Conservation (phyloP, 2,113 vertebrate genomes). For the Cyphomyrus discorhynchus region DNA sequence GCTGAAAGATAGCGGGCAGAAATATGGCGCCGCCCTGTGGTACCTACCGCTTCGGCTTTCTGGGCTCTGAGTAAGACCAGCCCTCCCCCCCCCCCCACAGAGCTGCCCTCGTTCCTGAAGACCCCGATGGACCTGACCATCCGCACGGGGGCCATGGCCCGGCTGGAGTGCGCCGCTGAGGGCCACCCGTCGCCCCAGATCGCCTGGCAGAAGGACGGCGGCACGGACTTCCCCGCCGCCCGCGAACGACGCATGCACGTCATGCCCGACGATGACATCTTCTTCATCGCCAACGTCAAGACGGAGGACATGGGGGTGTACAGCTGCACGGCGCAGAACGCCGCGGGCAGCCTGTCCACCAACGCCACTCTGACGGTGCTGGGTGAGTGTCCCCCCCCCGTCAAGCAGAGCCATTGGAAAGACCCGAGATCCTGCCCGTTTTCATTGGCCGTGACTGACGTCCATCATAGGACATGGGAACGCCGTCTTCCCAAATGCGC, state of each 20-base stretch:
- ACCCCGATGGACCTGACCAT: slow-evolving; percentile 81
- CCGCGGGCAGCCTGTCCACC: slow-evolving; percentile 77
- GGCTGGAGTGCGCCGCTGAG: slow-evolving; percentile 81
- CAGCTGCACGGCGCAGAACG: slow-evolving; percentile 92
- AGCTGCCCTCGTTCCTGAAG: slow-evolving; percentile 84
- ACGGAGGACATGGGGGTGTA: slow-evolving; percentile 88
- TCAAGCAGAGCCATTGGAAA: background rate
- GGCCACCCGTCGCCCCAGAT: slow-evolving; percentile 87
- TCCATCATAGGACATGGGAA: background rate
- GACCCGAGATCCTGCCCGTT: background rate
- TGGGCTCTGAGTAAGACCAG: background rate
- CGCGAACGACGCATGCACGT: slow-evolving; percentile 92
- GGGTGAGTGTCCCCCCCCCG: slow-evolving; percentile 55
- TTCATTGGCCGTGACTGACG: background rate
- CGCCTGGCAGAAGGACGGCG: slow-evolving; percentile 96
- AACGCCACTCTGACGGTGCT: slow-evolving; percentile 86
- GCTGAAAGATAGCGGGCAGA: background rate
- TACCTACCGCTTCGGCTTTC: background rate
- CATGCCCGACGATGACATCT: slow-evolving; percentile 93
- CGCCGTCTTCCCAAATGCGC: background rate
- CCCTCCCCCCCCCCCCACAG: slow-evolving; percentile 45
- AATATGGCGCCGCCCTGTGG: background rate
- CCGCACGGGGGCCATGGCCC: slow-evolving; percentile 73
- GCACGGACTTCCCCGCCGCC: slow-evolving; percentile 89
- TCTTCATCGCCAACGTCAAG: slow-evolving; percentile 92